Evolutionary conservation across 2,888 invertebrate genomes (phyloP).

Genomic region (Lycocerus yunnanus): DNA sequence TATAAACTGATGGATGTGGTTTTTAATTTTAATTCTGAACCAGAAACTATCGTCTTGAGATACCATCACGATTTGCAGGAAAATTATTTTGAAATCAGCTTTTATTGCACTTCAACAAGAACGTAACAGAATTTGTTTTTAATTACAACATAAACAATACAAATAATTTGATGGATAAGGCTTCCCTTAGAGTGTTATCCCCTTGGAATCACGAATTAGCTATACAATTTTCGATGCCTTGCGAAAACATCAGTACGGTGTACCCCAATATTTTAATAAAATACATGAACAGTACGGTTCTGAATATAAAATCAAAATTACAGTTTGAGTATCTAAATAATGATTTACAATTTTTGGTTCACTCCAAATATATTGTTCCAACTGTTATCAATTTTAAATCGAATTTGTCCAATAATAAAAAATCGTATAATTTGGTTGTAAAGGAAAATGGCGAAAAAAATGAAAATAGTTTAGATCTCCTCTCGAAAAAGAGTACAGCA

Average conservation of each 20-base stretch:
- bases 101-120: neutral
- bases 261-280: neutral
- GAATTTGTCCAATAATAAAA: neutral
- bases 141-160: slow-evolving; percentile 1
- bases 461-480: neutral
- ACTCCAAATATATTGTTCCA: neutral
- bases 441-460: neutral
- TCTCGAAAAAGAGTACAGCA: neutral
- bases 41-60: neutral
- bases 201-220: slow-evolving; percentile 13
- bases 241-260: neutral
- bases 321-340: neutral
- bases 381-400: neutral
- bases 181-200: slow-evolving; percentile 1
- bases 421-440: neutral
- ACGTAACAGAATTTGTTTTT: neutral
- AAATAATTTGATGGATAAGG: neutral
- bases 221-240: slow-evolving; percentile 9
- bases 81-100: neutral
- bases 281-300: neutral
- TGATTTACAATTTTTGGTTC: neutral
- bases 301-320: neutral
- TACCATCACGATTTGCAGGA: slow-evolving; percentile 14
- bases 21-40: slow-evolving; percentile 2
- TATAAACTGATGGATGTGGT: slow-evolving; percentile 7